These are phyloP conservation scores for Calidris pygmaea DNA, from an alignment of 2,113 vertebrate genomes.

Conservation along the genomic window DNA sequence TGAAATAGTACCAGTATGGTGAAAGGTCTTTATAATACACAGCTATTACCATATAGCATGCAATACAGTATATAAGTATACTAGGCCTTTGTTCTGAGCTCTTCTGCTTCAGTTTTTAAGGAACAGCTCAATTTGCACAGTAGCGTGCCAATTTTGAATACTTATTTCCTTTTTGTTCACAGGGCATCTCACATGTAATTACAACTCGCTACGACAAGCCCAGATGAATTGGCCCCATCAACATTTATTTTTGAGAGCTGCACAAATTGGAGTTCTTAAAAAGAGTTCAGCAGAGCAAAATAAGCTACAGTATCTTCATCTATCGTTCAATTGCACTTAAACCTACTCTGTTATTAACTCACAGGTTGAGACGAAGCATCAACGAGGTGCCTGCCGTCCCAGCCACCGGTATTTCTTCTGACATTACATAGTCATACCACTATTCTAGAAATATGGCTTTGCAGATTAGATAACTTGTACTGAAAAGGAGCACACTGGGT, in stretches of 20 bases:
- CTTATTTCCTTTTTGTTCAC: background rate
- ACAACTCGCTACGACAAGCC: background rate
- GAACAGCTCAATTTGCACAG: constrained; percentile 58
- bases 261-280: constrained; percentile 79
- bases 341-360: constrained; percentile 38
- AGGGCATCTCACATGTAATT: background rate
- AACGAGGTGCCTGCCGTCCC: background rate
- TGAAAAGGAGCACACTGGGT: background rate
- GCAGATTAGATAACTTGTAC: background rate
- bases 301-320: constrained; percentile 71
- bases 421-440: background rate
- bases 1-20: constrained; percentile 84
- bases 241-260: background rate
- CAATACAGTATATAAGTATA: constrained; percentile 48
- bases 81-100: constrained; percentile 26
- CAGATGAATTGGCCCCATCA: background rate
- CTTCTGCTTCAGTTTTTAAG: constrained; percentile 63
- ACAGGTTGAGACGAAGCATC: background rate
- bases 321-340: constrained; percentile 82
- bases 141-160: background rate
- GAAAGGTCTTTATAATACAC: constrained; percentile 82
- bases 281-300: constrained; percentile 77
- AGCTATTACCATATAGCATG: constrained; percentile 65
- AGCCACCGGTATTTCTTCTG: background rate
- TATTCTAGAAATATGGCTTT: constrained; percentile 70